Evolutionary conservation across 2,797 vertebrate genomes (phyloP), one percentile per base, ranked within the genome.

Genomic region (Megaceryle alcyon): DNA sequence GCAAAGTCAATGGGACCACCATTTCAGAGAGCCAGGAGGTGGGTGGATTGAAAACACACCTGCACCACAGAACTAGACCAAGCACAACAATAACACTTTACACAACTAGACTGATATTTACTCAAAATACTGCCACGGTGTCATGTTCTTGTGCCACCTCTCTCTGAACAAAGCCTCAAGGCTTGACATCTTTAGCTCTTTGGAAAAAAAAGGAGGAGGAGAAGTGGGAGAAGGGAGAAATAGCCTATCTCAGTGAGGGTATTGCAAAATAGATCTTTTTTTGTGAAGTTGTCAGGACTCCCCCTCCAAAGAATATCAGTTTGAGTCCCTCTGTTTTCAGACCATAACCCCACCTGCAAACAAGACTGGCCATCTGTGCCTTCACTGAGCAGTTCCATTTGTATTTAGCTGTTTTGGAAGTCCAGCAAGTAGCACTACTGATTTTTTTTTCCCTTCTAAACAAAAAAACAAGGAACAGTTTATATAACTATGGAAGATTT

Each of bases 1-100:
- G 72, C 22, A 49, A 81, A 83, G 76, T 37, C 53, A 94, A 35
- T 56, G 48, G 1, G 2, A 46, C 14, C 33, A 25, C 59, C 12
- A 8, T 69, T 82, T 65, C 61, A 35, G 35, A 85, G 26, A 70
- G 66, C 29, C 21, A 56, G 22, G 44, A 25, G 29, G 31, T 43
- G 12, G 19, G 22, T 39, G 60, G 22, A 23, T 54, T 60, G 65
- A 26, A 10, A 41, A 22, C 35, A 20, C 1, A 1, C 20, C 59
- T 64, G 60, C 28, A 26, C 7, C 0, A 0, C 0, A 0, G 39
- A 56, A 28, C 46, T 46, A 39, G 21, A 46, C n/a, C 19, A 60
- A 65, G 57, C 28, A 41, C 29, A 46, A 29, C 41, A 53, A 22
- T 35, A 69, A 54, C 0, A 1, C 9, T 49, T 70, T 44, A 46